A percentile compares a stretch with the other conserved stretches of the same genome.
Evolutionary conservation across 1,140 invertebrate genomes (phyloP).

Genomic region (Cydia pomonella): DNA sequence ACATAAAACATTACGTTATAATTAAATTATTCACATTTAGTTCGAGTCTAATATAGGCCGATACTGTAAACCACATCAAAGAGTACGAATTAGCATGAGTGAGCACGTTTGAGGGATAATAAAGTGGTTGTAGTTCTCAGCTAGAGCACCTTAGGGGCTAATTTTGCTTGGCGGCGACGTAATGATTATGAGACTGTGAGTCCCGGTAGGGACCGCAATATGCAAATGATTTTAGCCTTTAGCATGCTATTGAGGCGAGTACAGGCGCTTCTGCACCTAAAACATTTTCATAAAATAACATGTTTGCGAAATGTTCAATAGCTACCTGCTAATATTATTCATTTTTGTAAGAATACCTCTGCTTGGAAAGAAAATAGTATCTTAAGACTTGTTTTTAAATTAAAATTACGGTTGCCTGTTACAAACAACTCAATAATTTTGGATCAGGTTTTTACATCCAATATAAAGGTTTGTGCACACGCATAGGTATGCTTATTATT

Average conservation of each 20-base stretch:
- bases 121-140: slow-evolving; percentile 62
- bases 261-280: slow-evolving; percentile 53
- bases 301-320: slow-evolving; percentile 38
- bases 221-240: slow-evolving; percentile 76
- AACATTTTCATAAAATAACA: slow-evolving; percentile 55
- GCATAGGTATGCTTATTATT: too few relatives aligned
- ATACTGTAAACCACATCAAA: slow-evolving; percentile 72
- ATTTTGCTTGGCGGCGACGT: slow-evolving; percentile 64
- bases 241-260: slow-evolving; percentile 47
- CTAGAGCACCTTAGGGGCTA: slow-evolving; percentile 75
- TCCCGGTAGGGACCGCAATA: slow-evolving; percentile 60
- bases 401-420: not conserved
- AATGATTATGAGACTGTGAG: slow-evolving; percentile 68
- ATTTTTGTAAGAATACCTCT: slow-evolving; percentile 3
- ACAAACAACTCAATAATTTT: not conserved
- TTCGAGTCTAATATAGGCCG: slow-evolving; percentile 48
- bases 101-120: slow-evolving; percentile 72
- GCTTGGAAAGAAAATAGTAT: not conserved
- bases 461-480: too few relatives aligned
- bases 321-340: slow-evolving; percentile 25
- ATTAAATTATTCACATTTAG: slow-evolving; percentile 34
- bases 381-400: not conserved
- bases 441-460: not conserved
- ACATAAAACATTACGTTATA: not conserved
- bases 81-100: slow-evolving; percentile 70